These are phyloP conservation scores for Chionomys nivalis DNA, from an alignment of 2,113 vertebrate genomes.

Conservation along the genomic window DNA sequence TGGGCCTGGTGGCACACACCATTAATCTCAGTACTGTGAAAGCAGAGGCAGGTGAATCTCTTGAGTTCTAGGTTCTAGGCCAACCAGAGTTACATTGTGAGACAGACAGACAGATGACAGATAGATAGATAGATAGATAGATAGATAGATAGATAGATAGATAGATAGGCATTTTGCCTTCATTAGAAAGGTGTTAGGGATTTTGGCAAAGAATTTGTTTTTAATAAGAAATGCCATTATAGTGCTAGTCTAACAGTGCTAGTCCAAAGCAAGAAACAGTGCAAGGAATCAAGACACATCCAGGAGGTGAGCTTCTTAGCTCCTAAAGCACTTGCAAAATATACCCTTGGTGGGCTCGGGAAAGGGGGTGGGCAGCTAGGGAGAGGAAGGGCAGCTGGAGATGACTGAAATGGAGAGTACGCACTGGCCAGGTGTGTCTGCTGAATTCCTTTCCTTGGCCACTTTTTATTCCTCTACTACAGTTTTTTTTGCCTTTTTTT, in stretches of 20 bases:
- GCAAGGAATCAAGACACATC: background rate
- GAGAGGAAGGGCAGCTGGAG: background rate
- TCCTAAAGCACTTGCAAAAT: background rate
- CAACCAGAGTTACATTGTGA: background rate
- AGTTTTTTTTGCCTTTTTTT: background rate
- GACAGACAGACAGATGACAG: background rate
- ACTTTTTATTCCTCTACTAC: conserved; percentile 69
- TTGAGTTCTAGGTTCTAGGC: background rate
- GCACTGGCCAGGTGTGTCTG: background rate
- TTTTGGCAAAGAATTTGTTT: background rate
- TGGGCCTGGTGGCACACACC: background rate
- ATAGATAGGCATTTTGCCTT: background rate
- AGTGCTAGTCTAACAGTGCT: too few relatives aligned
- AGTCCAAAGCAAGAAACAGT: background rate
- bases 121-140: too few relatives aligned
- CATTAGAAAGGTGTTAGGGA: background rate
- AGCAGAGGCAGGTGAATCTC: background rate
- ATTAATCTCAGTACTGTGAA: background rate
- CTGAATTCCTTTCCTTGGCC: background rate
- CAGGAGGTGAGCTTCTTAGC: background rate
- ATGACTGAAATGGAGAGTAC: background rate
- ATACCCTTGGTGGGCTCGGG: background rate
- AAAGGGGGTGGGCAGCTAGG: background rate
- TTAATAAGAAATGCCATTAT: background rate
- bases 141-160: too few relatives aligned